Base-by-base conservation (phyloP, 1,140 invertebrate genomes). In the Drosophila tropicalis region DNA sequence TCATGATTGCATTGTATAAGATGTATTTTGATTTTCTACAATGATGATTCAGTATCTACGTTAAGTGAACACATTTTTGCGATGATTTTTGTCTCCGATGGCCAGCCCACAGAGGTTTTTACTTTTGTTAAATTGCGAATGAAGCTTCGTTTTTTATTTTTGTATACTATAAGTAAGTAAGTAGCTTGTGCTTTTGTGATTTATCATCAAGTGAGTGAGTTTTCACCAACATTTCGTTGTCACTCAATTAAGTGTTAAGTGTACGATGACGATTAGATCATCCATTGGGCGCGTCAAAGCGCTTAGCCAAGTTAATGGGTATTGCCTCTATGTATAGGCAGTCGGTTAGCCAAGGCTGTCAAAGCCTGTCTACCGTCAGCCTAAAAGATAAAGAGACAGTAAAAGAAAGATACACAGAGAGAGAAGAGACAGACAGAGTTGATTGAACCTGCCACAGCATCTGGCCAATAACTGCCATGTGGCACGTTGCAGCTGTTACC, bases 251-350 rank as follows among this genome's bases (percentile, higher is more conserved):
- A 79, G 76, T 79, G 76, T 69, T 76, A 79, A 76, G 76, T 79
- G 76, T 76, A 69, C 62, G 74, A 15, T 65, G 73, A 15, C 65
- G 76, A 79, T 79, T 79, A 79, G 76, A 79, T 79, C 76, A 79
- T 79, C 73, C 62, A 36, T 68, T 72, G 64, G 76, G 76, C 56
- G 73, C 65, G 76, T 76, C 70, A 69, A 72, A 66, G 69, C 69
- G 73, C 76, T 76, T 69, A 76, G 62, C 22, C 62, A 57, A 65
- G 73, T 39, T 76, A 79, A 76, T 79, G 70, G 76, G 62, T 62
- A 39, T 67, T 51, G 15, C 15, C n/a, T 44, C n/a, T 44, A n/a
- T 41, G 58, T 61, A 29, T 29, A 61, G 54, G 67, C 17, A 5
- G 29, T 29, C 51, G 57, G 47, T 60, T 66, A 72, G 72, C 29